phyloP scores from a whole-genome alignment of 2,888 invertebrate genomes.

The Caenorhabditis virilis region DNA sequence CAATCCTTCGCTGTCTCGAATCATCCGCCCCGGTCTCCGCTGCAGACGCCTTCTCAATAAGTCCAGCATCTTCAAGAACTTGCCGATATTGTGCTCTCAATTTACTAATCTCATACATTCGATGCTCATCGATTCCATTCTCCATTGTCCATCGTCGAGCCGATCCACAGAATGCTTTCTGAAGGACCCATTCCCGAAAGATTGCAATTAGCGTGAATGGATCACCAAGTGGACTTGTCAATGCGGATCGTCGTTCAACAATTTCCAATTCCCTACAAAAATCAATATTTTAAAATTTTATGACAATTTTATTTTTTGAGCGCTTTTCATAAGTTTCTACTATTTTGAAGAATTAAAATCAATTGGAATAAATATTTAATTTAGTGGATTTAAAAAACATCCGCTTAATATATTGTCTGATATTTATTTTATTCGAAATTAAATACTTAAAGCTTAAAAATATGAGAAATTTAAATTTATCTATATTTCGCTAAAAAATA shows the following conservation, averaged over 20 bases:
- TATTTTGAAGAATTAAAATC: too few species aligned
- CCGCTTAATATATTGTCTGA: too few species aligned
- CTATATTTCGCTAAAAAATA: too few species aligned
- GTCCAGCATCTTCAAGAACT: slow-evolving; percentile 62
- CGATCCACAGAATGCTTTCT: slow-evolving; percentile 68
- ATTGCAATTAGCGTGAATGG: slow-evolving; percentile 84
- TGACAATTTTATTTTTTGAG: too few species aligned
- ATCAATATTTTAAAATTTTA: too few species aligned
- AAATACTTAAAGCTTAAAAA: too few species aligned
- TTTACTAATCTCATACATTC: slow-evolving; percentile 94
- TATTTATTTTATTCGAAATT: too few species aligned
- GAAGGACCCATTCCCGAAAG: slow-evolving; percentile 71
- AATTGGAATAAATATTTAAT: too few species aligned
- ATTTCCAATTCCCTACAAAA: slow-evolving; percentile 70
- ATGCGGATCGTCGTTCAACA: slow-evolving; percentile 68
- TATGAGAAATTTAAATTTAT: too few species aligned
- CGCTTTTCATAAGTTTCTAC: too few species aligned
- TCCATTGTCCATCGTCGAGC: slow-evolving; percentile 82
- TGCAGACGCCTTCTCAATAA: slow-evolving; percentile 52
- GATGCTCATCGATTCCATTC: slow-evolving; percentile 90
- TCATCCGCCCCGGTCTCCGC: slow-evolving; percentile 53
- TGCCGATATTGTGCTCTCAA: slow-evolving; percentile 78
- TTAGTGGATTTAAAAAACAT: too few species aligned
- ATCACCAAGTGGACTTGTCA: slow-evolving; percentile 94
- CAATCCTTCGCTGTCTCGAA: slow-evolving; percentile 70